Evolutionary conservation across 2,888 invertebrate species (phyloP), one percentile per base, ranked within the genome.

Genomic region (Leptopilina myrica): DNA sequence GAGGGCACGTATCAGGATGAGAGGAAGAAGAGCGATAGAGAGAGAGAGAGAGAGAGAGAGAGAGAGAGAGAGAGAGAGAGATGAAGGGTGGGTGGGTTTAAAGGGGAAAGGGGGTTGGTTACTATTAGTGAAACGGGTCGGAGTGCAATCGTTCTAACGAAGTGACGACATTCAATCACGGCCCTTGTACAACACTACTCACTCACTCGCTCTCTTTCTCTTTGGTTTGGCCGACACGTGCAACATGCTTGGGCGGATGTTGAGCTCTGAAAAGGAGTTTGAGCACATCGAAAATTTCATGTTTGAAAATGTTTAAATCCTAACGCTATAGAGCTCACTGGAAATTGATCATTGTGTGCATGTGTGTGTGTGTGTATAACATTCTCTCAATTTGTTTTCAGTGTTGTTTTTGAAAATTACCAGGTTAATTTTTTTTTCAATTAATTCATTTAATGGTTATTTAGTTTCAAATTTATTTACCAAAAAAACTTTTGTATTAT

Each of bases 101-200:
- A 43, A 8, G 43, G 43, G 43, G 43, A 0, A 43, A 43, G 8
- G 43, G 43, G 43, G 43, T 43, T 73, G 73, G 73, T 56, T n/a
- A 40, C 73, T 33, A 73, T 73, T 64, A 49, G 46, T 12, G 20
- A 62, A 76, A 59, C 62, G 76, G 64, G 43, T 79, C 76, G 77
- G 73, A 67, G 80, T 78, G 78, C 82, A 85, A 84, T 85, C 80
- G 81, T 83, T 83, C 81, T 77, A 85, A 84, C 83, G 85, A 82
- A 86, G 85, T 83, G 86, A 84, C 84, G 85, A 81, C 84, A 80
- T 84, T 86, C 86, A 84, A 86, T 87, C 86, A 86, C 80, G 73
- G 69, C 62, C 81, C 80, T 79, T 73, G 73, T 73, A 73, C 14
- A 12, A 73, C 69, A 67, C 49, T 66, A 43, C 8, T 43, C 43